These are phyloP conservation scores for Lindbergichthys nudifrons DNA, from an alignment of 2,797 vertebrate species.

Conservation along the genomic window DNA sequence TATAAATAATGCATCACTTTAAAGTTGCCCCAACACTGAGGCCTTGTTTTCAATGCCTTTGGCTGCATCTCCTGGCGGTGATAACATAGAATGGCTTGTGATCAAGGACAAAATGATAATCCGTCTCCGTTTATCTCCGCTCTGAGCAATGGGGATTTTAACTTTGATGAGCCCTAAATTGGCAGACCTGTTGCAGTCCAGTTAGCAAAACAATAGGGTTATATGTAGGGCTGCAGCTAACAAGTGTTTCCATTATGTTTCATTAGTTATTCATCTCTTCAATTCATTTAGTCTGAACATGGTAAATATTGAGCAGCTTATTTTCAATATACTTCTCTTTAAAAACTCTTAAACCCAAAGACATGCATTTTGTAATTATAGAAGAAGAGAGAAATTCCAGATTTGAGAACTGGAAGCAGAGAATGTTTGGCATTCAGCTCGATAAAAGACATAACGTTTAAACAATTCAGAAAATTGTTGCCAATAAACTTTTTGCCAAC, in stretches of 20 bases:
- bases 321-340: background rate
- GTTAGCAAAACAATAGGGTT: constrained; percentile 25
- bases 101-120: constrained; percentile 40
- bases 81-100: constrained; percentile 30
- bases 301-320: constrained; percentile 1
- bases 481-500: background rate
- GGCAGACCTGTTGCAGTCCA: constrained; percentile 25
- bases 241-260: constrained; percentile 2
- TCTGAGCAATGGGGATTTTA: constrained; percentile 28
- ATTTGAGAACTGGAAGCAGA: background rate
- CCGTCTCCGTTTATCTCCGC: constrained; percentile 21
- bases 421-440: background rate
- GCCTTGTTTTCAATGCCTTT: constrained; percentile 38
- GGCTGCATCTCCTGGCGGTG: constrained; percentile 22
- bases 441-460: background rate
- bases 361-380: background rate
- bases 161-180: constrained; percentile 29
- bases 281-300: constrained; percentile 12
- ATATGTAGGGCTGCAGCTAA: background rate
- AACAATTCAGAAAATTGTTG: background rate
- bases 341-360: too few relatives aligned
- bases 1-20: constrained; percentile 31
- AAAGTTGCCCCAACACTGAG: constrained; percentile 34
- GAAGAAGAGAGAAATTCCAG: background rate
- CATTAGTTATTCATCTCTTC: background rate